Percentiles rank a stretch among this genome's conserved stretches.
Conservation (phyloP, 2,113 vertebrate genomes). For the rabbit (Oryctolagus cuniculus) region DNA sequence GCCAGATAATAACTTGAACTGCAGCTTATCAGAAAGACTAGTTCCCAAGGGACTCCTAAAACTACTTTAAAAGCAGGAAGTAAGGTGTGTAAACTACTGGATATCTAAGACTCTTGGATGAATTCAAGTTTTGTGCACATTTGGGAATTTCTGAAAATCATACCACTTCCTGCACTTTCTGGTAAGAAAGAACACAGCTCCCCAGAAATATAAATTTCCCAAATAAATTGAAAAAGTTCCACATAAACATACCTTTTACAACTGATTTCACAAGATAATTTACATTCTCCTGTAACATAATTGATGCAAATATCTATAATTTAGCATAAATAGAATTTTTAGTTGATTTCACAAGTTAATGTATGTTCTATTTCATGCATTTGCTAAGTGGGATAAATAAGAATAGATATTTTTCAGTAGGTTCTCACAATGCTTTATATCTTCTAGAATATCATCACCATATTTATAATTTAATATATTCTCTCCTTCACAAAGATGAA, state of each 20-base stretch:
- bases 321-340: background rate
- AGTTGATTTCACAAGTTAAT: slow-evolving; percentile 42
- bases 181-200: background rate
- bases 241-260: slow-evolving; percentile 39
- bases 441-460: slow-evolving; percentile 34
- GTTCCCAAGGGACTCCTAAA: background rate
- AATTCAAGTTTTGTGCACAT: background rate
- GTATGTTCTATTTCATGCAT: background rate
- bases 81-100: background rate
- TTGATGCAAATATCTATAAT: too few species aligned
- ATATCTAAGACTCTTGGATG: background rate
- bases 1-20: background rate
- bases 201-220: background rate
- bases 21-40: background rate
- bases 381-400: slow-evolving; percentile 37
- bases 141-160: slow-evolving; percentile 1
- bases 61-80: background rate
- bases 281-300: background rate
- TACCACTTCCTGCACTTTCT: slow-evolving; percentile 12
- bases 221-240: slow-evolving; percentile 22
- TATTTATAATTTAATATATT: slow-evolving; percentile 8
- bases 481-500: slow-evolving; percentile 30
- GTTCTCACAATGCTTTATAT: background rate
- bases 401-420: background rate
- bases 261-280: background rate